Evolutionary conservation across 2,888 invertebrate species (phyloP).

Genomic region (Ormyrus rosae): DNA sequence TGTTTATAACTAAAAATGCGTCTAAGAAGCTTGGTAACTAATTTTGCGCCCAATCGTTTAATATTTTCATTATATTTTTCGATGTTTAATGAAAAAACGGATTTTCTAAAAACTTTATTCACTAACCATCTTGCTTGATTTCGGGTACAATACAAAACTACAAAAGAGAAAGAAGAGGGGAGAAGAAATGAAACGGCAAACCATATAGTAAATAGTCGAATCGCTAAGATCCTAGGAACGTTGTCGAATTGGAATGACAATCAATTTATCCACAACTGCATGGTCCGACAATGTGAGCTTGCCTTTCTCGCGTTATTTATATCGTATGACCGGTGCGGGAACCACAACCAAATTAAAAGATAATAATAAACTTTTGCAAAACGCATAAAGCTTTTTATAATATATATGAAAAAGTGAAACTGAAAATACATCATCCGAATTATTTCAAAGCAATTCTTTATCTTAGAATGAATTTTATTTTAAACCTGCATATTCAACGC

Average conservation of each 20-base stretch:
- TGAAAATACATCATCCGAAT: no score
- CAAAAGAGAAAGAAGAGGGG: slow-evolving; percentile 39
- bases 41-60: not conserved
- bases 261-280: not conserved
- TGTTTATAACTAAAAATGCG: slow-evolving; percentile 17
- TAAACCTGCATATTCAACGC: no score
- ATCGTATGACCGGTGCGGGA: no score
- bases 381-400: no score
- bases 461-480: no score
- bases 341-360: no score
- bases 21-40: slow-evolving; percentile 9
- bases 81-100: slow-evolving; percentile 48
- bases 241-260: no score
- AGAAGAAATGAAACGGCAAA: not conserved
- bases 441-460: no score
- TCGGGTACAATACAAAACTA: not conserved
- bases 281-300: no score
- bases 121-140: slow-evolving; percentile 57
- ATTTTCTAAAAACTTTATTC: slow-evolving; percentile 42
- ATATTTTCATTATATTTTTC: slow-evolving; percentile 8
- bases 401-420: no score
- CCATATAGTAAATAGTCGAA: not conserved
- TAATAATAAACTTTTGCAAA: no score
- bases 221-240: not conserved
- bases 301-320: no score